Conservation (phyloP, 2,113 vertebrate genomes). For the Azemiops feae region DNA sequence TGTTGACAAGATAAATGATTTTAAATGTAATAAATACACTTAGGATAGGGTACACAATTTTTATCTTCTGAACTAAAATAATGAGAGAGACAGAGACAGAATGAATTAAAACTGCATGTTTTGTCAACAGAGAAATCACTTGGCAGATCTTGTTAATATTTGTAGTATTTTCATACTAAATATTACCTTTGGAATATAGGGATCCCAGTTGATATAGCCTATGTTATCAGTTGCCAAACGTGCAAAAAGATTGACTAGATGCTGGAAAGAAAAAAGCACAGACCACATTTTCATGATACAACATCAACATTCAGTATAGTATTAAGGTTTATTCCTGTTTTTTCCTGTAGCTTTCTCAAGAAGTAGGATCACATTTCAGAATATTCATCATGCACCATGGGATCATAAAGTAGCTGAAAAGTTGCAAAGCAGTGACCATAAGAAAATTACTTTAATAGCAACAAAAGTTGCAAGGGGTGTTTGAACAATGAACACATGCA, state of each 20-base stretch:
- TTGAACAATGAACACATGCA: not conserved
- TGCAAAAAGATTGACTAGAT: conserved; percentile 94
- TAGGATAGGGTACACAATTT: not conserved
- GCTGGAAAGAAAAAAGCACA: conserved; percentile 69
- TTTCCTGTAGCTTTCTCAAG: not conserved
- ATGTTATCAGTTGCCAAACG: conserved; percentile 96
- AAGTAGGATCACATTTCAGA: not conserved
- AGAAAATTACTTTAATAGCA: not conserved
- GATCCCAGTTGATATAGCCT: conserved; percentile 97
- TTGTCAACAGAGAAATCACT: not conserved
- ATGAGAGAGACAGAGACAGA: not conserved
- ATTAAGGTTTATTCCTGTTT: not conserved
- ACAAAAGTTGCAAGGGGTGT: not conserved
- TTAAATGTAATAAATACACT: not conserved
- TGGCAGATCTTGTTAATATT: not conserved
- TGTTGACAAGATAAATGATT: not conserved
- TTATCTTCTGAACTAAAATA: not conserved
- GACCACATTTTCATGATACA: conserved; percentile 17
- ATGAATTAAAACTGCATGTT: not conserved
- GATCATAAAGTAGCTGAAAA: not conserved
- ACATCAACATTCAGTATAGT: not conserved
- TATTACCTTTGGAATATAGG: conserved; percentile 92
- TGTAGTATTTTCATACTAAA: not conserved
- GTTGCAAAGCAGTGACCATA: not conserved
- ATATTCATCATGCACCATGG: not conserved